Evolutionary conservation across 2,113 vertebrate genomes (phyloP).

Genomic region (Malurus elegans): DNA sequence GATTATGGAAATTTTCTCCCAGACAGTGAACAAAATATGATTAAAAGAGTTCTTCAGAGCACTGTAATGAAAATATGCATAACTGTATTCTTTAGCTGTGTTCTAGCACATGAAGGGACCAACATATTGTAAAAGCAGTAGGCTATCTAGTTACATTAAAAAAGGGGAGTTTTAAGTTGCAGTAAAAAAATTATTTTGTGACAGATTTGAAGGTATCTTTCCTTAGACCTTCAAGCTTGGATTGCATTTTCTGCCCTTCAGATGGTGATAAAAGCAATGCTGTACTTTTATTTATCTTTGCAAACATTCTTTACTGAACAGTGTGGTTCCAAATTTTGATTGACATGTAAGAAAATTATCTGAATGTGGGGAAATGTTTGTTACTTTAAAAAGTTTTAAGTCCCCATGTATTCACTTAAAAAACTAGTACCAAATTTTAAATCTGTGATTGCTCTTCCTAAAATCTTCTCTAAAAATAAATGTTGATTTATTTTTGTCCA

Average conservation of each 20-base stretch:
- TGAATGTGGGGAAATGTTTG: not conserved
- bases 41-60: constrained; percentile 62
- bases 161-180: not conserved
- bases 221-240: not conserved
- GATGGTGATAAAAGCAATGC: not conserved
- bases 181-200: constrained; percentile 28
- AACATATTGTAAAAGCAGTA: constrained; percentile 48
- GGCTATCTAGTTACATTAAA: not conserved
- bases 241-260: not conserved
- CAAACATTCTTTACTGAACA: not conserved
- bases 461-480: not conserved
- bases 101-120: constrained; percentile 28
- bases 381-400: not conserved
- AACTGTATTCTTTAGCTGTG: constrained; percentile 19
- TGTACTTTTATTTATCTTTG: not conserved
- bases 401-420: not conserved
- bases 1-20: constrained; percentile 61
- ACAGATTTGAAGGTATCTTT: not conserved
- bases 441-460: not conserved
- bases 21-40: constrained; percentile 39
- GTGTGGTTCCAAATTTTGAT: not conserved
- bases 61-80: constrained; percentile 45
- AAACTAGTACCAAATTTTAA: not conserved
- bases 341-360: not conserved
- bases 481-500: not conserved